These are phyloP conservation scores for Cosmopolites sordidus DNA, from an alignment of 2,888 invertebrate species.

Conservation along the genomic window DNA sequence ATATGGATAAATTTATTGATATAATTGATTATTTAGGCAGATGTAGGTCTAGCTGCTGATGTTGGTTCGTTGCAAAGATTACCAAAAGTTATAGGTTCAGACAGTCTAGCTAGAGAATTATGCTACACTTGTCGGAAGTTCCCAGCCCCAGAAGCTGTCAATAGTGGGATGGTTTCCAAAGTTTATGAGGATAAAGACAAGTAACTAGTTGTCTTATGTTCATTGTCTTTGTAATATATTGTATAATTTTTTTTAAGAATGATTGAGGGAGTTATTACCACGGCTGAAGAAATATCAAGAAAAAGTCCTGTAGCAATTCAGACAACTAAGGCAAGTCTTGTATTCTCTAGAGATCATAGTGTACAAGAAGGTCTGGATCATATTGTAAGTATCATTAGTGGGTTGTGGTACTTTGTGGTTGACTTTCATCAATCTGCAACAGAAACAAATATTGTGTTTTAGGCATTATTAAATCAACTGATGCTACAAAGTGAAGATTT, in stretches of 20 bases:
- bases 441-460: conserved; percentile 25
- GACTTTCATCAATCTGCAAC: conserved; percentile 15
- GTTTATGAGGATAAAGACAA: conserved; percentile 65
- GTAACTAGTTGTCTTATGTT: conserved; percentile 44
- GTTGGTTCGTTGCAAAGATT: conserved; percentile 90
- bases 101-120: conserved; percentile 82
- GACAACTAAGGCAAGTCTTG: conserved; percentile 76
- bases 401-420: not conserved
- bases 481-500: conserved; percentile 91
- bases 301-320: conserved; percentile 96
- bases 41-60: conserved; percentile 89
- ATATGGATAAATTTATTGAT: not conserved
- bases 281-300: conserved; percentile 75
- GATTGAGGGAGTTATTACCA: conserved; percentile 64
- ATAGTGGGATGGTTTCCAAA: conserved; percentile 78
- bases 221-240: not conserved
- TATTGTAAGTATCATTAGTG: conserved; percentile 63
- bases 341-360: conserved; percentile 84
- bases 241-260: conserved; percentile 55
- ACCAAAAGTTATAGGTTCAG: conserved; percentile 85
- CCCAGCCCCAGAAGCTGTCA: conserved; percentile 72
- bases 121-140: conserved; percentile 84
- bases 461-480: conserved; percentile 78
- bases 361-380: conserved; percentile 86
- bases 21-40: conserved; percentile 47